Evolutionary conservation across 2,888 invertebrate genomes (phyloP), one percentile per base, ranked within the genome.

Genomic region (Noctua janthina): DNA sequence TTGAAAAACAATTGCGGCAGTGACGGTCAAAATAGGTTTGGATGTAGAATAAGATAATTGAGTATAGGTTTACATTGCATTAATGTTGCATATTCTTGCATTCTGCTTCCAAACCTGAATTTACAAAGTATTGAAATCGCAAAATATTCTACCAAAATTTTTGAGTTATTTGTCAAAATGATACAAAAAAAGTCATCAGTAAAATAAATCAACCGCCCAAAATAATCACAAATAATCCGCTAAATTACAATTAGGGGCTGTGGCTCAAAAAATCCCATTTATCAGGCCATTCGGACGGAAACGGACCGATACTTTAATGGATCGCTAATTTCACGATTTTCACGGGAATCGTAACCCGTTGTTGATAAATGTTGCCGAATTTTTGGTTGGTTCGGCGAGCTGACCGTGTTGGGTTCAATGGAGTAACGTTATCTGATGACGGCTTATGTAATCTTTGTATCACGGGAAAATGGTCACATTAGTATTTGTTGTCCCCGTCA

Each of bases 321-420:
- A 49, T 71, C 70, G 83, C 66, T 83, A 83, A 78, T 84, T 83
- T 84, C 56, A 20, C 46, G 54, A 74, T 70, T 83, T 83, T 83
- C 56, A 46, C 59, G 54, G 54, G 39, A 82, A 69, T 83, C 56
- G n/a, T 56, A 56, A 77, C 5, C n/a, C 70, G 51, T 71, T 83
- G 70, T 77, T 71, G 62, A 66, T 67, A 62, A 70, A 83, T 67
- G 39, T 72, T 56, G 54, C 70, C n/a, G 20, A 39, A 74, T 46
- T 67, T 76, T 69, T 29, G 46, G 6, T 29, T 23, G 64, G 35
- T 70, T 51, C 8, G 8, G 20, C 15, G 23, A 71, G 17, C 13
- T 35, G 67, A 67, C 43, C 35, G n/a, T 59, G 39, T 69, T 43
- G n/a, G 56, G 59, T 49, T 76, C n/a, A 11, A 13, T 56, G 20